Conservation (phyloP, 2,113 vertebrate genomes). For the Salvelinus fontinalis region DNA sequence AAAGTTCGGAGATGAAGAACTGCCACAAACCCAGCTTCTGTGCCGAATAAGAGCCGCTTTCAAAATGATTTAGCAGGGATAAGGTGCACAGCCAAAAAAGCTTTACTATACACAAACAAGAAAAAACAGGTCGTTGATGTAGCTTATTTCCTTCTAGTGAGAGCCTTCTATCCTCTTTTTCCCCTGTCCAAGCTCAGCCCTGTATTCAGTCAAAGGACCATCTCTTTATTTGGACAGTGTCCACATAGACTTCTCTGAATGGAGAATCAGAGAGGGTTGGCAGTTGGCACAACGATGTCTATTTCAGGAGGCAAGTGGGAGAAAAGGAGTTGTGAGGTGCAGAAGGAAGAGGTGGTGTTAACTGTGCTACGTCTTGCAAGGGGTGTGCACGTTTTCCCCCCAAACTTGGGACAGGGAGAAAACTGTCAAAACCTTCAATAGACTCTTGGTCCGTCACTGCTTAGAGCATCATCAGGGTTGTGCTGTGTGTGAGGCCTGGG, state of each 20-base stretch:
- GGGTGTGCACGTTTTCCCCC: too few relatives aligned
- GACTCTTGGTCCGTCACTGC: too few relatives aligned
- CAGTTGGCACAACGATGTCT: background rate
- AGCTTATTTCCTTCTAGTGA: slow-evolving; percentile 11
- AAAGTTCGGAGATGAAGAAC: slow-evolving; percentile 18
- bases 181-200: too few relatives aligned
- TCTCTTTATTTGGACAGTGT: background rate
- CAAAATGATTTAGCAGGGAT: slow-evolving; percentile 20
- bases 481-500: too few relatives aligned
- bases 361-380: too few relatives aligned
- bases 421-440: too few relatives aligned
- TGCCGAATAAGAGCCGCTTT: slow-evolving; percentile 7
- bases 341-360: too few relatives aligned
- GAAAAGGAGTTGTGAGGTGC: too few relatives aligned
- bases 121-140: slow-evolving; percentile 31
- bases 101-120: slow-evolving; percentile 39
- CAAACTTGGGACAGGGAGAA: too few relatives aligned
- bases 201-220: background rate
- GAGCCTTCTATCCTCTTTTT: slow-evolving; percentile 5
- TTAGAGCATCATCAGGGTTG: too few relatives aligned
- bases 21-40: slow-evolving; percentile 2
- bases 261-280: background rate
- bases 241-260: background rate
- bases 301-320: background rate
- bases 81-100: slow-evolving; percentile 22